Evolutionary conservation across 1,140 invertebrate genomes (phyloP).

Genomic region (Drosophila equinoxialis): DNA sequence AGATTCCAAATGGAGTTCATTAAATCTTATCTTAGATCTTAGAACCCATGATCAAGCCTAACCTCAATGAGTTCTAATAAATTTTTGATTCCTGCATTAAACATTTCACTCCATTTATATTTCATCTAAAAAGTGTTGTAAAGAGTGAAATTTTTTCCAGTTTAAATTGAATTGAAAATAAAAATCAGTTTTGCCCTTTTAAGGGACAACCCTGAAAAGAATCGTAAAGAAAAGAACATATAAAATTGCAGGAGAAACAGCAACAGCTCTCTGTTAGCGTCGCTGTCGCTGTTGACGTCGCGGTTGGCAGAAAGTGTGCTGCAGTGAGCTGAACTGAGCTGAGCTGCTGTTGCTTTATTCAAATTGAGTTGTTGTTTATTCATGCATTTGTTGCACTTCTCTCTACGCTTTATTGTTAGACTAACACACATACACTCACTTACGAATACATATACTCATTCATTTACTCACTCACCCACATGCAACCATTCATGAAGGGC

Average conservation of each 20-base stretch:
- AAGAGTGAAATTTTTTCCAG: no score
- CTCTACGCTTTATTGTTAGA: slow-evolving; percentile 62
- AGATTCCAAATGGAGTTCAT: no score
- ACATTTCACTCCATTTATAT: no score
- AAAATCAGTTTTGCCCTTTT: slow-evolving; percentile 7
- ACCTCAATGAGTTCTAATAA: no score
- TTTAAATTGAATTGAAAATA: slow-evolving; percentile 13
- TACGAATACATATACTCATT: slow-evolving; percentile 10
- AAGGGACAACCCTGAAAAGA: slow-evolving; percentile 22
- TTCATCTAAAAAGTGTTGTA: no score
- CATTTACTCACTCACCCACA: slow-evolving; percentile 29
- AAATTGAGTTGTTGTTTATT: slow-evolving; percentile 80
- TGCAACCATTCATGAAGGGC: slow-evolving; percentile 53
- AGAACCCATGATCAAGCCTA: no score
- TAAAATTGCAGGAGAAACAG: not conserved
- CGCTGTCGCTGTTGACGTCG: not conserved
- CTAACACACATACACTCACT: slow-evolving; percentile 30
- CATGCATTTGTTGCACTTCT: slow-evolving; percentile 79
- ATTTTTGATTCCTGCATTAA: no score
- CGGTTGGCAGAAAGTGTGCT: not conserved
- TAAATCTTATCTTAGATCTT: no score
- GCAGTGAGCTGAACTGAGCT: not conserved
- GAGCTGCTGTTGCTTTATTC: slow-evolving; percentile 66
- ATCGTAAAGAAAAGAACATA: slow-evolving; percentile 9
- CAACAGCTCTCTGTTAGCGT: not conserved